phyloP scores from a whole-genome alignment of 2,888 invertebrate genomes.

The Epinotia demarniana region DNA sequence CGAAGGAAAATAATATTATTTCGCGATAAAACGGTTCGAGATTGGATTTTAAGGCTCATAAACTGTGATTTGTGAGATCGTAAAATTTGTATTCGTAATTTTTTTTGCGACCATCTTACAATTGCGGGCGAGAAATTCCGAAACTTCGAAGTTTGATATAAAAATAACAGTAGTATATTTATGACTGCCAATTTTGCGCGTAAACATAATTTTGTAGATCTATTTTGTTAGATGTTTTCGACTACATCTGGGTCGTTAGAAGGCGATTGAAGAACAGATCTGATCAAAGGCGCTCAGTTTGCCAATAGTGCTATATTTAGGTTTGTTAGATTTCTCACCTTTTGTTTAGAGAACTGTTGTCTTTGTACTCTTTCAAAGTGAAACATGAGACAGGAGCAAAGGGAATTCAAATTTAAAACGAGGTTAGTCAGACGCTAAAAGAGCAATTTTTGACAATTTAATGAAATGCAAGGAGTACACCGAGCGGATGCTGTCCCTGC shows the following conservation, averaged over 20 bases:
- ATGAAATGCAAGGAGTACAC: too few relatives aligned
- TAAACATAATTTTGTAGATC: conserved; percentile 17
- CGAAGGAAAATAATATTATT: conserved; percentile 28
- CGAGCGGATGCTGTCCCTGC: too few relatives aligned
- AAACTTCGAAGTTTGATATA: neutral
- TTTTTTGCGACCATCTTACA: conserved; percentile 19
- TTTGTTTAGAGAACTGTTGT: conserved; percentile 3
- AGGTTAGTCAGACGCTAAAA: neutral
- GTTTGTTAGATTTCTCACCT: neutral
- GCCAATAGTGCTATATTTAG: conserved; percentile 33
- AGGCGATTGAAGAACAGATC: conserved; percentile 35
- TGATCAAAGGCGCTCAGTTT: conserved; percentile 38
- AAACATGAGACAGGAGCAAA: neutral
- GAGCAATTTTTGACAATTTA: too few relatives aligned
- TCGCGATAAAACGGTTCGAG: conserved; percentile 30
- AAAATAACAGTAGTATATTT: neutral
- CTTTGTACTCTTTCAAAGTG: neutral
- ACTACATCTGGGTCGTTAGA: conserved; percentile 33
- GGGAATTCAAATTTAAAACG: neutral
- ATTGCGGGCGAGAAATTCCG: neutral
- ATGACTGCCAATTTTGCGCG: neutral
- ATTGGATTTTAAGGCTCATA: conserved; percentile 24
- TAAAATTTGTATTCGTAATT: conserved; percentile 28
- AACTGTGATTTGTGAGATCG: conserved; percentile 39
- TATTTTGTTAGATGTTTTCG: conserved; percentile 27